These are phyloP conservation scores for Chelidonichthys spinosus DNA, from an alignment of 2,797 vertebrate species.

Conservation along the genomic window DNA sequence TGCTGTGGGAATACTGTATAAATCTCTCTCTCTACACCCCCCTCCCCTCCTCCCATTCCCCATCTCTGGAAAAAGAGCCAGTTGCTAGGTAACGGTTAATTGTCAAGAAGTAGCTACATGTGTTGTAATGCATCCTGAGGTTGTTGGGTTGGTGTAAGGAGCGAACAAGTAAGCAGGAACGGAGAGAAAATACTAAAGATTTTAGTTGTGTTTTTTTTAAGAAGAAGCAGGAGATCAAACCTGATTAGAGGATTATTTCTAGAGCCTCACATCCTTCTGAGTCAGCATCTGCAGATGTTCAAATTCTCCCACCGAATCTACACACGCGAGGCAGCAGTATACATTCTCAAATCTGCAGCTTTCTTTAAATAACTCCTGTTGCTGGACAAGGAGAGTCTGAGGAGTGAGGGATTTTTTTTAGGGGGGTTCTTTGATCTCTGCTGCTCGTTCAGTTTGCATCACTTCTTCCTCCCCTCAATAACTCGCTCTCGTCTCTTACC, in stretches of 20 bases:
- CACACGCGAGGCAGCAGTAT: conserved; percentile 33
- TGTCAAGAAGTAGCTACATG: conserved; percentile 90
- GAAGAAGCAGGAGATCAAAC: conserved; percentile 24
- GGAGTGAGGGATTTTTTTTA: conserved; percentile 42
- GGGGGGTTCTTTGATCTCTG: conserved; percentile 69
- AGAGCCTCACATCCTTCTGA: conserved; percentile 30
- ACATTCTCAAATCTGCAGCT: conserved; percentile 61
- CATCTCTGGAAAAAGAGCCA: conserved; percentile 81
- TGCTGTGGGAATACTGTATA: conserved; percentile 78
- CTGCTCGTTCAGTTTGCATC: conserved; percentile 64
- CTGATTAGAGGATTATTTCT: conserved; percentile 61
- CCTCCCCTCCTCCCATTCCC: conserved; percentile 37
- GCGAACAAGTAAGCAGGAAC: conserved; percentile 56
- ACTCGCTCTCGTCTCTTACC: conserved; percentile 2
- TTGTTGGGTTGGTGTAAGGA: conserved; percentile 73
- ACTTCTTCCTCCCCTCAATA: conserved; percentile 47
- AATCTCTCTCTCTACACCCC: conserved; percentile 57
- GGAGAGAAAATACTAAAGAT: conserved; percentile 11
- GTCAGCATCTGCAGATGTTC: conserved; percentile 45
- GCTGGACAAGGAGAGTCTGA: conserved; percentile 71
- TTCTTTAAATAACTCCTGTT: conserved; percentile 84
- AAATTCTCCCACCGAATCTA: conserved; percentile 56
- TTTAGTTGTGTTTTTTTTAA: conserved; percentile 3
- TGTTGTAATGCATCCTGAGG: conserved; percentile 84
- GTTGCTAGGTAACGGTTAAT: conserved; percentile 92